These are phyloP conservation scores for Lasius fuliginosus DNA, from an alignment of 2,888 invertebrate genomes.

Conservation along the genomic window DNA sequence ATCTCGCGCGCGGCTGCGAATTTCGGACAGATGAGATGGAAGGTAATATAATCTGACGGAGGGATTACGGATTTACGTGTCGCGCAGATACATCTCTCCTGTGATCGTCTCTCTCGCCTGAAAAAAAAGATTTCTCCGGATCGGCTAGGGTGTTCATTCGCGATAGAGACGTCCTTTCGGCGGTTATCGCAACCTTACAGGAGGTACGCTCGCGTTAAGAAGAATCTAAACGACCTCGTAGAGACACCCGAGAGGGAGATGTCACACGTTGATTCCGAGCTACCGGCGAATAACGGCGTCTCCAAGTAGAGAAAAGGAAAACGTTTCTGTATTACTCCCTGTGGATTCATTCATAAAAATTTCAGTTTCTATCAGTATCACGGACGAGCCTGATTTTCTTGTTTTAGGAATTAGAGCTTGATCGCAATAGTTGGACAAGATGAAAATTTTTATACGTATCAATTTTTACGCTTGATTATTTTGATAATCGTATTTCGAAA, in stretches of 20 bases:
- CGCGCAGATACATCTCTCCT: neutral
- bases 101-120: neutral
- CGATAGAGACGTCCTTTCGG: conserved; percentile 15
- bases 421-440: neutral
- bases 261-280: neutral
- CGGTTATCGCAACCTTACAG: conserved; percentile 26
- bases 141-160: conserved; percentile 12
- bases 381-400: neutral
- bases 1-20: conserved; percentile 25
- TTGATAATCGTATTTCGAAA: neutral
- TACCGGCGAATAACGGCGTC: neutral
- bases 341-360: neutral
- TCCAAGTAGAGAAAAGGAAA: neutral
- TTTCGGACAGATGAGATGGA: conserved; percentile 12
- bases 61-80: neutral
- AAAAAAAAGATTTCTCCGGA: conserved; percentile 3
- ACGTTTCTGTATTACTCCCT: neutral
- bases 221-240: conserved; percentile 13
- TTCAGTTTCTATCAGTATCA: neutral
- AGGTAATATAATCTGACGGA: conserved; percentile 27
- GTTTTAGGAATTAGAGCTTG: neutral
- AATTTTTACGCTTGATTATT: neutral
- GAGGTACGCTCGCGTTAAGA: neutral
- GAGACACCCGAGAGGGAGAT: conserved; percentile 19
- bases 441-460: neutral